Evolutionary conservation across 2,888 invertebrate genomes (phyloP).

Genomic region (Colletes collaris): DNA sequence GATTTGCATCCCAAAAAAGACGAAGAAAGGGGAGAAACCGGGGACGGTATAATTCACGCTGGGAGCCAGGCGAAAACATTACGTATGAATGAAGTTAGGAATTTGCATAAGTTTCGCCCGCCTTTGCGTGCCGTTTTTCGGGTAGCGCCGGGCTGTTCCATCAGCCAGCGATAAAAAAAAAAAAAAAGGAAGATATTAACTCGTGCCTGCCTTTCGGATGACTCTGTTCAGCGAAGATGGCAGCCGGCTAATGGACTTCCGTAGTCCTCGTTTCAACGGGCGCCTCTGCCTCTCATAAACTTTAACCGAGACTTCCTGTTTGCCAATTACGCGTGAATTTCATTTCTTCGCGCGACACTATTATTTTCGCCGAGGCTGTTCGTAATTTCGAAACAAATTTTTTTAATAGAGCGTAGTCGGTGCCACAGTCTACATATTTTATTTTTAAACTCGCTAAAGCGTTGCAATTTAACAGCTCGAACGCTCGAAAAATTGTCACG

Average conservation of each 20-base stretch:
- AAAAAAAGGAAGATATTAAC: neutral
- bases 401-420: no score
- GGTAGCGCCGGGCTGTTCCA: conserved; percentile 5
- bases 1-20: conserved; percentile 59
- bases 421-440: no score
- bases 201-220: neutral
- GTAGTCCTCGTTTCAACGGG: conserved; percentile 12
- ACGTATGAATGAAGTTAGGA: conserved; percentile 53
- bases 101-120: conserved; percentile 60
- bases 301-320: conserved; percentile 12
- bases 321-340: conserved; percentile 34
- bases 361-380: no score
- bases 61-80: conserved; percentile 52
- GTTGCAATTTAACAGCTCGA: no score
- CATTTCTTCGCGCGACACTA: neutral
- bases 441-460: neutral
- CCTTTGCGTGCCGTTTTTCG: conserved; percentile 36
- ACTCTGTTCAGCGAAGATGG: conserved; percentile 29
- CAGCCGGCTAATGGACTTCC: conserved; percentile 49
- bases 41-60: conserved; percentile 24
- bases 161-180: neutral
- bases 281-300: neutral
- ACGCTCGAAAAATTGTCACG: no score
- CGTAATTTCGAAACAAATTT: no score
- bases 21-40: conserved; percentile 17